Conservation (phyloP, 2,888 invertebrate genomes). For the Mimachlamys varia region DNA sequence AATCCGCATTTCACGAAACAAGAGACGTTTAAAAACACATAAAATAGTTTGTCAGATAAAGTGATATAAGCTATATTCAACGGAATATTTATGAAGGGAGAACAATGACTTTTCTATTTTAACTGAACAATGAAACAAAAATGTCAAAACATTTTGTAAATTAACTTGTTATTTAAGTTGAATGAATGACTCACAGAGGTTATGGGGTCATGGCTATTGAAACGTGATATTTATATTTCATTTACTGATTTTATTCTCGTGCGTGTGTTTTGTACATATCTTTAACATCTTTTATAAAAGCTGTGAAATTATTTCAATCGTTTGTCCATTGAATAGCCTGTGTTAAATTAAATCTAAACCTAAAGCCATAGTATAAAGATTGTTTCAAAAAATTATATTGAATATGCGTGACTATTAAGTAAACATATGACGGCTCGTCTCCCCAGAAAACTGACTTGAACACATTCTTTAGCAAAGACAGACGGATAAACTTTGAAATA, state of each 20-base stretch:
- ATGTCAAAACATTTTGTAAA: neutral
- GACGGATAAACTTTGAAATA: too few species aligned
- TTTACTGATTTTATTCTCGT: neutral
- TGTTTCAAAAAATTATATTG: neutral
- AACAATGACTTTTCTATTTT: slow-evolving; percentile 7
- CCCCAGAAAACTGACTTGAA: neutral
- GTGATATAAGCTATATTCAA: slow-evolving; percentile 24
- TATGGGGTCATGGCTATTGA: neutral
- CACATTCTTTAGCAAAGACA: neutral
- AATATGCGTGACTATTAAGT: neutral
- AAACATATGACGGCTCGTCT: neutral
- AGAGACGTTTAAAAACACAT: slow-evolving; percentile 34
- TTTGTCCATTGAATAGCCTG: neutral
- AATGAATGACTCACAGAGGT: neutral
- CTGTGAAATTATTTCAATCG: neutral
- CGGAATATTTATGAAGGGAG: neutral
- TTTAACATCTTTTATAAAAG: neutral
- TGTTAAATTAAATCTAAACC: neutral
- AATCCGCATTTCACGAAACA: slow-evolving; percentile 24
- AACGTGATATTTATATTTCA: neutral
- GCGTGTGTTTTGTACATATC: too few species aligned
- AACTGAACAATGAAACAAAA: slow-evolving; percentile 34
- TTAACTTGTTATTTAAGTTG: neutral
- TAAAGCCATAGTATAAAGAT: neutral
- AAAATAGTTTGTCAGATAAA: slow-evolving; percentile 33